phyloP scores from a whole-genome alignment of 2,888 invertebrate species.

The Thymelicus sylvestris region DNA sequence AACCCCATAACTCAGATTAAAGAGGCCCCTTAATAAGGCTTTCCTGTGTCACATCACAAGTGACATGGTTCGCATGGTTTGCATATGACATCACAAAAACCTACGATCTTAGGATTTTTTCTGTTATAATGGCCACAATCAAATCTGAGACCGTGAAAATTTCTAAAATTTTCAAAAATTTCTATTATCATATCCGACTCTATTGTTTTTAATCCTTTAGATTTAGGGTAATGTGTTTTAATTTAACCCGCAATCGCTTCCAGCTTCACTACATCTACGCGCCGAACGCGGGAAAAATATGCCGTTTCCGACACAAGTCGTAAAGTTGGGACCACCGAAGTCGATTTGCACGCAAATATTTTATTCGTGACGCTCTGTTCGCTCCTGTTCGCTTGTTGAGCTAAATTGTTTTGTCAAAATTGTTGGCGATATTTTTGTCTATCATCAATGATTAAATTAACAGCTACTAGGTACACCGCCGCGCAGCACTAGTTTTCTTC shows the following conservation, averaged over 20 bases:
- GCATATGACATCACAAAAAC: no score
- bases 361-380: slow-evolving; percentile 41
- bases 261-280: slow-evolving; percentile 44
- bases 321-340: slow-evolving; percentile 64
- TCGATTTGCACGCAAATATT: slow-evolving; percentile 50
- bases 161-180: not conserved
- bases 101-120: no score
- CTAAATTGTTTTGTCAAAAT: slow-evolving; percentile 42
- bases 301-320: slow-evolving; percentile 63
- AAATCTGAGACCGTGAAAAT: not conserved
- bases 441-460: not conserved
- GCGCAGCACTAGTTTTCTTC: no score
- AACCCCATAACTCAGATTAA: no score
- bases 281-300: slow-evolving; percentile 55
- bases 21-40: no score
- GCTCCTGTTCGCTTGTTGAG: slow-evolving; percentile 40
- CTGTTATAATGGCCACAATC: no score
- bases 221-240: no score
- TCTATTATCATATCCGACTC: not conserved
- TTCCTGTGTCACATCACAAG: no score
- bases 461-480: no score
- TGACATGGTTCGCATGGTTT: no score
- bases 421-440: not conserved
- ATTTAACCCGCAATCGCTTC: slow-evolving; percentile 41
- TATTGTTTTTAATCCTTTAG: no score